phyloP scores from a whole-genome alignment of 1,140 invertebrate genomes.

The Lucilia cuprina region DNA sequence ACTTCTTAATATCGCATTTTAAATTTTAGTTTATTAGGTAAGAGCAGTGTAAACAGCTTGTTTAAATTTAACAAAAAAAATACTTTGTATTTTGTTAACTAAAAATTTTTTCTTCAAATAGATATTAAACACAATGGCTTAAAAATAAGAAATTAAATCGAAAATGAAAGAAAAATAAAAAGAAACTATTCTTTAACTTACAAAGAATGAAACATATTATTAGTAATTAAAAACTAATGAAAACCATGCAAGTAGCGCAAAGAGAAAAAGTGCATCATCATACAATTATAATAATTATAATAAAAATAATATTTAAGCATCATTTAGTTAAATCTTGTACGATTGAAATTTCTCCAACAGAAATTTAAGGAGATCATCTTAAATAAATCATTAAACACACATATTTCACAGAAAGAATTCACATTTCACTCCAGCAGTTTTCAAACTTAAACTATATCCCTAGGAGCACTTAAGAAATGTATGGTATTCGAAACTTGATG shows the following conservation, averaged over 20 bases:
- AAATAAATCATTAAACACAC: background rate
- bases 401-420: background rate
- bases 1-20: background rate
- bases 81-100: constrained; percentile 24
- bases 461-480: constrained; percentile 79
- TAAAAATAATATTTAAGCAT: background rate
- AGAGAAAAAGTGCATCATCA: background rate
- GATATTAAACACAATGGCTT: constrained; percentile 5
- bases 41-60: constrained; percentile 17
- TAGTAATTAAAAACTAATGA: background rate
- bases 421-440: background rate
- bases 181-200: constrained; percentile 20
- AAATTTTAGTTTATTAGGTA: constrained; percentile 1
- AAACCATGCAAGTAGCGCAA: background rate
- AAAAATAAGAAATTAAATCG: background rate
- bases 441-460: constrained; percentile 71
- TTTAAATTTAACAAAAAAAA: constrained; percentile 16
- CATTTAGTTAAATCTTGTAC: constrained; percentile 1
- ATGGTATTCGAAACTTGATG: constrained; percentile 80
- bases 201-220: background rate
- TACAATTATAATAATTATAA: background rate
- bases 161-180: background rate
- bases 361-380: constrained; percentile 13
- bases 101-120: background rate
- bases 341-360: background rate